Evolutionary conservation across 2,797 vertebrate species (phyloP).

Genomic region (Pitangus sulphuratus): DNA sequence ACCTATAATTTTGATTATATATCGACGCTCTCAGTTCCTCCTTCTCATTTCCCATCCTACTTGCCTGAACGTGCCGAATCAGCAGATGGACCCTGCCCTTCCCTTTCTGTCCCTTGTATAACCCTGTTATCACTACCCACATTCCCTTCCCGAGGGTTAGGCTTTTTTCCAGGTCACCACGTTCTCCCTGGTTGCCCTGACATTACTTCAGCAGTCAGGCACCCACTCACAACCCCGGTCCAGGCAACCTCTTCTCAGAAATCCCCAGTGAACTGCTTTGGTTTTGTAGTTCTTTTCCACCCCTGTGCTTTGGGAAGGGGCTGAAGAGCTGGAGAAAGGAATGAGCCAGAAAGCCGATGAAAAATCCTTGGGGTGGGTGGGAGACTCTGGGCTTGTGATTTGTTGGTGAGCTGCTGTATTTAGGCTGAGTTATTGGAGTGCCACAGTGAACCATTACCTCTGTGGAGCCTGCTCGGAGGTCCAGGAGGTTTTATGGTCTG

Average conservation of each 20-base stretch:
- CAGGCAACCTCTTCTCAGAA: background rate
- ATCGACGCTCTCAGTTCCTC: background rate
- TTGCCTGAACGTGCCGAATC: constrained; percentile 14
- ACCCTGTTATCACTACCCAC: constrained; percentile 50
- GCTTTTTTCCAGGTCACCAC: constrained; percentile 53
- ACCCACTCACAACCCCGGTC: background rate
- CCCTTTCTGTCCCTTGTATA: constrained; percentile 12
- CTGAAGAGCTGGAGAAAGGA: background rate
- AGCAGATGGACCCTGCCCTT: background rate
- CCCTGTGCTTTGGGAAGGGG: background rate
- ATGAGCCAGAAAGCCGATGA: background rate
- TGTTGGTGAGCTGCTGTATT: background rate
- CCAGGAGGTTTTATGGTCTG: constrained; percentile 46
- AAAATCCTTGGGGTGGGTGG: background rate
- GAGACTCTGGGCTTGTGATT: background rate
- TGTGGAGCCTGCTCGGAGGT: background rate
- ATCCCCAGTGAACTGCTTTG: background rate
- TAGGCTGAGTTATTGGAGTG: constrained; percentile 2
- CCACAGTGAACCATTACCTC: background rate
- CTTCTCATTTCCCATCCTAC: background rate
- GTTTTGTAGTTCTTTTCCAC: background rate
- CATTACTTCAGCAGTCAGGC: background rate
- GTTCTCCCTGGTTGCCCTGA: constrained; percentile 26
- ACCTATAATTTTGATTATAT: constrained; percentile 31
- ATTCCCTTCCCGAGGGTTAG: constrained; percentile 19